Percentiles rank a stretch among this genome's conserved stretches.
These are phyloP conservation scores for Oreortyx pictus DNA, from an alignment of 2,797 vertebrate genomes.

Conservation along the genomic window DNA sequence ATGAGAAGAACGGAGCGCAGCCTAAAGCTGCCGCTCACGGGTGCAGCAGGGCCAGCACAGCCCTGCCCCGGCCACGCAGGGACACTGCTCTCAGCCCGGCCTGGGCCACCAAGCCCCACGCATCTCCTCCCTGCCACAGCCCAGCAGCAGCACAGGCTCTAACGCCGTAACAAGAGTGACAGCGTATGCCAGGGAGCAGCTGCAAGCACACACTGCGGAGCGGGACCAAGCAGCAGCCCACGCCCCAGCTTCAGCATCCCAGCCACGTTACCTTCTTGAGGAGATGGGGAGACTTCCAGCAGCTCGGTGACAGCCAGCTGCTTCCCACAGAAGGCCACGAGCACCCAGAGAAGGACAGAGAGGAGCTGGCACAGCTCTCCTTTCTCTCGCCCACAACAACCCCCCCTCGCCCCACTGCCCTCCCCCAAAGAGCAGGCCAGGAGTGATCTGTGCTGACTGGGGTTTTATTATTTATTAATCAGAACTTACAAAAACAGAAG, in stretches of 20 bases:
- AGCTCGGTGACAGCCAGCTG: neutral
- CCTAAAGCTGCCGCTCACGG: no score
- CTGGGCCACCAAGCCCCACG: neutral
- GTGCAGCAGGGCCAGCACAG: neutral
- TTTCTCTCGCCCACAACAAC: neutral
- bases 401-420: accelerated
- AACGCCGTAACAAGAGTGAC: neutral
- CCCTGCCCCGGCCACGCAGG: neutral
- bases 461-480: constrained; percentile 64
- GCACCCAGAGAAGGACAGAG: neutral
- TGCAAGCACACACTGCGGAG: neutral
- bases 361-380: neutral
- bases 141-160: neutral
- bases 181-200: neutral
- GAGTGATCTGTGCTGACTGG: neutral
- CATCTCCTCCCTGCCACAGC: neutral
- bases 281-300: neutral
- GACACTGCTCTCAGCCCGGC: no score
- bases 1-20: neutral
- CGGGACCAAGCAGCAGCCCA: neutral
- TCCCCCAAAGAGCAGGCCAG: neutral
- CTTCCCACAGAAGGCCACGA: neutral
- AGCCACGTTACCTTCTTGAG: neutral
- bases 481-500: constrained; percentile 55
- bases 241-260: neutral